Evolutionary conservation across 2,797 vertebrate species (phyloP), one percentile per base, ranked within the genome.

Genomic region (Centropyge bicolor): DNA sequence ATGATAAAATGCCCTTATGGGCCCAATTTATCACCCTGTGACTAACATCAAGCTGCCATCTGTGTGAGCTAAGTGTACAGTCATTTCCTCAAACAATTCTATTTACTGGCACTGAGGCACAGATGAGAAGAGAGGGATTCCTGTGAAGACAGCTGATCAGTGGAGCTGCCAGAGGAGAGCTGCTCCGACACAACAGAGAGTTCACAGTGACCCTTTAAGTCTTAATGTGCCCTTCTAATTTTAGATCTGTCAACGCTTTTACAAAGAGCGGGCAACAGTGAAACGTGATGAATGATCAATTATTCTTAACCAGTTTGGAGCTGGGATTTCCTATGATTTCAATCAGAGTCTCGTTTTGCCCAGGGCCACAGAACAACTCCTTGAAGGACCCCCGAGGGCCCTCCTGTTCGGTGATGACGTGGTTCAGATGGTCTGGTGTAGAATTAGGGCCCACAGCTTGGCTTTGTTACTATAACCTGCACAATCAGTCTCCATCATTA

Each of bases 401-500:
- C 13, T 35, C 12, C 20, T 38, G 9, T 51, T 38, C 31, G 27
- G 43, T 19, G 48, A 56, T 51, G 11, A 35, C 43, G 59, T 17
- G 56, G 22, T 16, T 68, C 11, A 22, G n/a, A 46, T 61, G 38
- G 6, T 48, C 13, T 55, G 35, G 8, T 17, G 11, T 38, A 55
- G 13, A 1, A 52, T 8, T 45, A 5, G 49, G 38, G 35, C 14
- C 45, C 52, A 35, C 36, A 51, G 56, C 56, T 64, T 36, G 24
- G n/a, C 27, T 35, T 35, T 65, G 67, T 43, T 36, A n/a, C 63
- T 49, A 35, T 31, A 72, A 71, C n/a, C 80, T 52, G 51, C 24
- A 48, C 41, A 61, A 80, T 60, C 72, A 31, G 41, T 45, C 56
- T 75, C 51, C 72, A 64, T 74, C 73, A 43, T 62, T 60, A 64